These are phyloP conservation scores for Drosophila hamatofila DNA, from an alignment of 2,888 invertebrate species.

Conservation along the genomic window DNA sequence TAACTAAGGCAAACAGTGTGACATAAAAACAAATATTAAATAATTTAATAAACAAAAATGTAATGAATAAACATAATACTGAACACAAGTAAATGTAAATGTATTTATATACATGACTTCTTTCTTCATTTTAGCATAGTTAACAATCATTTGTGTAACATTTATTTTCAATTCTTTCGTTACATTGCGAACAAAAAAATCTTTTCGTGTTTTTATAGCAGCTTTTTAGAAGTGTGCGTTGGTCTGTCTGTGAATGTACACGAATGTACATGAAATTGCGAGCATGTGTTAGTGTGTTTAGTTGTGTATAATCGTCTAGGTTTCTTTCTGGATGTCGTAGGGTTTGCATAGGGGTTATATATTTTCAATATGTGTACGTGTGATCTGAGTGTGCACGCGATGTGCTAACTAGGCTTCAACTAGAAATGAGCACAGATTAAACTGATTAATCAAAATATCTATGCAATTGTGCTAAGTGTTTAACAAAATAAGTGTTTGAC, in stretches of 20 bases:
- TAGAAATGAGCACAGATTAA: slow-evolving; percentile 24
- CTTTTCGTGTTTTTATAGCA: slow-evolving; percentile 33
- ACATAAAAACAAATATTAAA: slow-evolving; percentile 18
- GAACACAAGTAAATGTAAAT: slow-evolving; percentile 80
- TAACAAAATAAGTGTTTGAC: not conserved
- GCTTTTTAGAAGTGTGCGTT: slow-evolving; percentile 7
- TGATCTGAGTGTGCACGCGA: not conserved
- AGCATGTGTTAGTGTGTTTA: too few relatives aligned
- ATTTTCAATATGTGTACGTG: not conserved
- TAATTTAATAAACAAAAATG: slow-evolving; percentile 35
- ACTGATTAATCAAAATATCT: not conserved
- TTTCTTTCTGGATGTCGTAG: not conserved
- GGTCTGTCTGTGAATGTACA: not conserved
- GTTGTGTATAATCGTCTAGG: too few relatives aligned
- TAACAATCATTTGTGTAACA: slow-evolving; percentile 28
- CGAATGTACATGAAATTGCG: too few relatives aligned
- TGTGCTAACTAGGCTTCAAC: slow-evolving; percentile 43
- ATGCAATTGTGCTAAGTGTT: not conserved
- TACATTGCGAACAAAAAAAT: slow-evolving; percentile 27
- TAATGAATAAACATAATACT: slow-evolving; percentile 75
- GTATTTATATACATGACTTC: slow-evolving; percentile 46
- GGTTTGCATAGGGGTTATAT: not conserved
- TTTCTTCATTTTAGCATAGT: slow-evolving; percentile 29
- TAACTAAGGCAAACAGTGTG: slow-evolving; percentile 45
- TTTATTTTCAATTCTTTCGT: slow-evolving; percentile 9